phyloP scores from a whole-genome alignment of 2,888 invertebrate species.

The Drosophila cracens region DNA sequence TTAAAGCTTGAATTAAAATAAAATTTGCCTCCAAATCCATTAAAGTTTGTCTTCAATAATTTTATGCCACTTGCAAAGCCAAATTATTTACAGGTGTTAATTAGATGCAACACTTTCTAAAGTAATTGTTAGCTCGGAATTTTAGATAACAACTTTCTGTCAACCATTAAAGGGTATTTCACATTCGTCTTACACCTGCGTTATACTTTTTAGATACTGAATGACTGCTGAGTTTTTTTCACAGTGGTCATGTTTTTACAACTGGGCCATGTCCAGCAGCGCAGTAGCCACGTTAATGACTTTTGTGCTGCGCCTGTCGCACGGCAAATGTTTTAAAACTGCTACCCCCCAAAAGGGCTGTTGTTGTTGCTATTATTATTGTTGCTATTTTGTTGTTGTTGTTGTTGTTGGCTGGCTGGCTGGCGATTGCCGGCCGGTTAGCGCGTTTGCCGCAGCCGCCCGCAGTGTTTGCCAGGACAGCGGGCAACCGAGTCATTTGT shows the following conservation, averaged over 20 bases:
- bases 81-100: neutral
- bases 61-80: neutral
- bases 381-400: slow-evolving; percentile 36
- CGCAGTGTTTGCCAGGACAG: slow-evolving; percentile 76
- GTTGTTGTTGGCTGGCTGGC: slow-evolving; percentile 44
- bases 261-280: slow-evolving; percentile 77
- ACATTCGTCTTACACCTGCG: slow-evolving; percentile 15
- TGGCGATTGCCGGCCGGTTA: slow-evolving; percentile 70
- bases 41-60: neutral
- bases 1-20: neutral
- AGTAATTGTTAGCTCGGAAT: neutral
- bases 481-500: slow-evolving; percentile 79
- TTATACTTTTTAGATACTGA: slow-evolving; percentile 40
- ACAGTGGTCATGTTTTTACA: slow-evolving; percentile 79
- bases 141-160: neutral
- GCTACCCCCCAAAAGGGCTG: slow-evolving; percentile 22
- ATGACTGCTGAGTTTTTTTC: slow-evolving; percentile 72
- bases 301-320: slow-evolving; percentile 78
- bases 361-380: slow-evolving; percentile 31
- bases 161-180: slow-evolving; percentile 27
- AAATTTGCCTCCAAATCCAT: neutral
- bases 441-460: slow-evolving; percentile 69
- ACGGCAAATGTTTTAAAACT: slow-evolving; percentile 80
- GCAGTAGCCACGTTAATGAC: slow-evolving; percentile 78
- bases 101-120: neutral